These are phyloP conservation scores for Eurytemora carolleeae DNA, from an alignment of 1,140 invertebrate species.

Conservation along the genomic window DNA sequence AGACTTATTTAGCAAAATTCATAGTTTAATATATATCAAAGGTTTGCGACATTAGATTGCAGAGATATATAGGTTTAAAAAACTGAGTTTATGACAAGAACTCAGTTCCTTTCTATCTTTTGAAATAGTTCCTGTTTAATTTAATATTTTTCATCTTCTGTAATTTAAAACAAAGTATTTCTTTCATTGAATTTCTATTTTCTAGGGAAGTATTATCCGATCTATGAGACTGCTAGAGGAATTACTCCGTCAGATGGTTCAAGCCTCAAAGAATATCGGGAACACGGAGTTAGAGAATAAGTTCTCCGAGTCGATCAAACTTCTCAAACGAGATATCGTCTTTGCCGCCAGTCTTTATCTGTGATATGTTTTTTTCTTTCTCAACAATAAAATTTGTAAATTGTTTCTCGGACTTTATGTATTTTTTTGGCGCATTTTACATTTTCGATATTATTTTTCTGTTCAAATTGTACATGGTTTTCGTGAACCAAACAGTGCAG, in stretches of 20 bases:
- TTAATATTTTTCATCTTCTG: conserved; percentile 1
- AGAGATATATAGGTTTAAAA: too few relatives aligned
- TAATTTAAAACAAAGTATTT: conserved; percentile 7
- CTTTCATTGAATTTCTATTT: conserved; percentile 18
- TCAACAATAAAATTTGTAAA: too few relatives aligned
- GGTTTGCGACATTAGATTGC: too few relatives aligned
- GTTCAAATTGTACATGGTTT: too few relatives aligned
- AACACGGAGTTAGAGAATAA: conserved; percentile 89
- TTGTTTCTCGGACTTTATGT: too few relatives aligned
- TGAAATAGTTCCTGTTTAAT: background rate
- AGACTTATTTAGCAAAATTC: too few relatives aligned
- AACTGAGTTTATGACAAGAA: too few relatives aligned
- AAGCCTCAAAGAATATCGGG: conserved; percentile 90
- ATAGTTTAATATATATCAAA: too few relatives aligned
- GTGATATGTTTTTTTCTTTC: conserved; percentile 31
- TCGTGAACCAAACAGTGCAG: too few relatives aligned
- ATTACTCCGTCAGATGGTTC: conserved; percentile 75
- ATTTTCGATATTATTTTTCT: too few relatives aligned
- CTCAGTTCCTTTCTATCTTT: too few relatives aligned
- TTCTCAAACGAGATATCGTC: conserved; percentile 92
- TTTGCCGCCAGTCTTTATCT: conserved; percentile 97
- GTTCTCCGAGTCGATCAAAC: conserved; percentile 74
- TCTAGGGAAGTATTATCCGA: conserved; percentile 82
- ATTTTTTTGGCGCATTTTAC: too few relatives aligned
- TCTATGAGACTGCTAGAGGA: conserved; percentile 93